Percentiles rank a stretch among this genome's conserved stretches.
Evolutionary conservation across 2,797 vertebrate species (phyloP).

Genomic region (Lateolabrax maculatus): DNA sequence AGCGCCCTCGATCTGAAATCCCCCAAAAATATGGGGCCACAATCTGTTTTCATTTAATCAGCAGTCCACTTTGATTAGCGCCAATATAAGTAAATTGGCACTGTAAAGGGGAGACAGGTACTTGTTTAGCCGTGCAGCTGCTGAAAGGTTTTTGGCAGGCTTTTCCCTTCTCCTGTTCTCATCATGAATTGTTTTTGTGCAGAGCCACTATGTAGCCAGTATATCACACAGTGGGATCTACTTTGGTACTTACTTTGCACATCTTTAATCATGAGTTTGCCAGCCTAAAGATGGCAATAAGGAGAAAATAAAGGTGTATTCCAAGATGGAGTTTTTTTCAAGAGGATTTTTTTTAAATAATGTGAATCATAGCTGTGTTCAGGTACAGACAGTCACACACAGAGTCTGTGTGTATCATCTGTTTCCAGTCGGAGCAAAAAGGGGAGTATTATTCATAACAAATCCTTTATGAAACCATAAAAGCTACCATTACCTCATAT

Average conservation of each 20-base stretch:
- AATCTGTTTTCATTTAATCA: constrained; percentile 72
- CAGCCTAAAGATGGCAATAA: constrained; percentile 32
- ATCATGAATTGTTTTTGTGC: constrained; percentile 54
- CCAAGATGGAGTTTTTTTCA: constrained; percentile 17
- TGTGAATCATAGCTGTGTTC: constrained; percentile 35
- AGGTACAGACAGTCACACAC: not conserved
- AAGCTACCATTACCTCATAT: constrained; percentile 28
- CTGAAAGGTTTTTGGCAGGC: constrained; percentile 58
- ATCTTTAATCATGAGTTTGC: constrained; percentile 58
- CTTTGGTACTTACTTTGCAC: constrained; percentile 38
- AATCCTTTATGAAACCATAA: constrained; percentile 23
- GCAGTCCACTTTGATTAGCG: constrained; percentile 69
- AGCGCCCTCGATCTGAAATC: constrained; percentile 31
- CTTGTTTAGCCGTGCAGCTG: constrained; percentile 66
- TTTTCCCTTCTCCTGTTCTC: constrained; percentile 29
- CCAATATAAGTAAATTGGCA: constrained; percentile 43
- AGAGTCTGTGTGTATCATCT: constrained; percentile 29
- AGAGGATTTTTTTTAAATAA: constrained; percentile 6
- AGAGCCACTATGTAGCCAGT: constrained; percentile 13
- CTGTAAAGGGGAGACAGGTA: constrained; percentile 57
- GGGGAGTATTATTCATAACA: constrained; percentile 28
- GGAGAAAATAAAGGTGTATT: constrained; percentile 24
- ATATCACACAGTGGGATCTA: constrained; percentile 49
- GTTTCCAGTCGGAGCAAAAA: constrained; percentile 19
- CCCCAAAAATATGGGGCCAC: constrained; percentile 24